phyloP scores from a whole-genome alignment of 1,140 invertebrate species.

The Neelides sp. region DNA sequence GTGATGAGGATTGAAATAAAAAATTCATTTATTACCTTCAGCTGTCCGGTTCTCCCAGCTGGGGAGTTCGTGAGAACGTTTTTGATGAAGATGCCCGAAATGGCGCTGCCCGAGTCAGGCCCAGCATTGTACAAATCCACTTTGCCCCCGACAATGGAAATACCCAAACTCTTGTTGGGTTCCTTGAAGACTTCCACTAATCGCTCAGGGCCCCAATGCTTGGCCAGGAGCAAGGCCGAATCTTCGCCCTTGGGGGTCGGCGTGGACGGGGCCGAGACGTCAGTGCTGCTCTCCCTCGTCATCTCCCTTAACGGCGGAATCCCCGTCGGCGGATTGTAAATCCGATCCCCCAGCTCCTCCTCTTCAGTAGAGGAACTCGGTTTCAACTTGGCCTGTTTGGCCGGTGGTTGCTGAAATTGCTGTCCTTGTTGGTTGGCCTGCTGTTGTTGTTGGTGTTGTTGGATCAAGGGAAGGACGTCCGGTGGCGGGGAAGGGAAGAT shows the following conservation, averaged over 20 bases:
- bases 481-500: constrained; percentile 30
- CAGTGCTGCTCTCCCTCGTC: too few relatives aligned
- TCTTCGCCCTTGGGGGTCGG: constrained; percentile 17
- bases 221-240: constrained; percentile 44
- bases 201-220: constrained; percentile 77
- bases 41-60: constrained; percentile 71
- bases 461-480: constrained; percentile 20
- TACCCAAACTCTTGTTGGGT: constrained; percentile 65
- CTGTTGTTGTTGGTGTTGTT: constrained; percentile 6
- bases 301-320: not conserved
- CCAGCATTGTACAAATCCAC: constrained; percentile 46
- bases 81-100: constrained; percentile 96
- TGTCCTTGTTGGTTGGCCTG: too few relatives aligned
- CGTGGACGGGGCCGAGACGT: constrained; percentile 6
- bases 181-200: constrained; percentile 54
- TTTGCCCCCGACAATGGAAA: constrained; percentile 94
- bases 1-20: too few relatives aligned
- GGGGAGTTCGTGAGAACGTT: constrained; percentile 89
- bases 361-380: constrained; percentile 25
- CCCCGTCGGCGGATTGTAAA: constrained; percentile 19
- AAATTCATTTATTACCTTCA: too few relatives aligned
- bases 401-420: too few relatives aligned
- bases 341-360: constrained; percentile 31
- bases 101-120: constrained; percentile 38
- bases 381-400: constrained; percentile 5